Percentiles rank a stretch among this genome's conserved stretches.
Conservation (phyloP, 2,888 invertebrate genomes). For the Idaea straminata region DNA sequence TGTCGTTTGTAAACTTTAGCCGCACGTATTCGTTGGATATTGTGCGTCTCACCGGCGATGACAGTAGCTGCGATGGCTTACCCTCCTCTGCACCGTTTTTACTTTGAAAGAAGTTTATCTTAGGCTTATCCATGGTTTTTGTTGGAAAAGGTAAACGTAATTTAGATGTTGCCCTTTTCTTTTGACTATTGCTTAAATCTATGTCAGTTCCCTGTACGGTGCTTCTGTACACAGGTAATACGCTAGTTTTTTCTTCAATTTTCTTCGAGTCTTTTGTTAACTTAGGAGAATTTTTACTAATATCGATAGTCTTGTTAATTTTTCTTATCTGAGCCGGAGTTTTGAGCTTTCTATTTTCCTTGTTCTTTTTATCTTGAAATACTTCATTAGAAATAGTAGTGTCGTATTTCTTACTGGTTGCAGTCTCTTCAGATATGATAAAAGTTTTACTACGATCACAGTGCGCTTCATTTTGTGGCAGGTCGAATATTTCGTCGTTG, state of each 20-base stretch:
- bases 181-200: conserved; percentile 50
- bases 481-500: conserved; percentile 44
- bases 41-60: conserved; percentile 69
- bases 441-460: conserved; percentile 63
- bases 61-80: conserved; percentile 61
- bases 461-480: conserved; percentile 49
- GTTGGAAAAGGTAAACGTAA: conserved; percentile 68
- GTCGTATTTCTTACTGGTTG: conserved; percentile 44
- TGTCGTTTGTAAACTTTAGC: conserved; percentile 68
- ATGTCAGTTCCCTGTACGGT: conserved; percentile 48
- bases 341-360: conserved; percentile 54
- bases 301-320: conserved; percentile 59
- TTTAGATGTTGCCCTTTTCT: conserved; percentile 61
- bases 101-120: conserved; percentile 67
- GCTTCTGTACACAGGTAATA: conserved; percentile 66
- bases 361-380: conserved; percentile 52
- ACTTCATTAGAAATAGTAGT: conserved; percentile 34
- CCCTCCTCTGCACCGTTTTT: conserved; percentile 50
- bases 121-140: conserved; percentile 69
- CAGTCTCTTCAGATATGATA: conserved; percentile 49
- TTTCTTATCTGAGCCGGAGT: conserved; percentile 61
- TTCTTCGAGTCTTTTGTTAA: conserved; percentile 44
- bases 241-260: conserved; percentile 55
- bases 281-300: conserved; percentile 49
- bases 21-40: conserved; percentile 77